Evolutionary conservation across 2,797 vertebrate genomes (phyloP).

Genomic region (Pitangus sulphuratus): DNA sequence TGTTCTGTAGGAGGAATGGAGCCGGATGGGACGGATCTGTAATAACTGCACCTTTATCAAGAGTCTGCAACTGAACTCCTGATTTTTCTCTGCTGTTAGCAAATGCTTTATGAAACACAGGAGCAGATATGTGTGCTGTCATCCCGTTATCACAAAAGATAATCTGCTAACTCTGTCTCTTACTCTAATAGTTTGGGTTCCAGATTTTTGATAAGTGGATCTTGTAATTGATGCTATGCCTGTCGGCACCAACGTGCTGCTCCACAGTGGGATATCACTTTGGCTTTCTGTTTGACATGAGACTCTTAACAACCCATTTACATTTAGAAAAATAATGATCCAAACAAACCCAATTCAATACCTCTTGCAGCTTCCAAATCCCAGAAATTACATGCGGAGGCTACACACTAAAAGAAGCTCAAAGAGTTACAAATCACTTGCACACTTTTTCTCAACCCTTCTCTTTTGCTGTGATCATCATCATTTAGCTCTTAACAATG

Average conservation of each 20-base stretch:
- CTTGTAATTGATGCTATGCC: not conserved
- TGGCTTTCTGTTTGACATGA: not conserved
- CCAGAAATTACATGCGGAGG: not conserved
- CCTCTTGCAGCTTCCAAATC: not conserved
- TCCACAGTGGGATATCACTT: not conserved
- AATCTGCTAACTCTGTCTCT: not conserved
- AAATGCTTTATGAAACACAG: not conserved
- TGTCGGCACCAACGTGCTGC: not conserved
- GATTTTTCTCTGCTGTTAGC: not conserved
- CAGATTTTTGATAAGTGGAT: not conserved
- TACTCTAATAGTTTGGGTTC: not conserved
- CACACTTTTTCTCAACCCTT: not conserved
- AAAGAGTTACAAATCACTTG: not conserved
- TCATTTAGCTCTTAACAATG: not conserved
- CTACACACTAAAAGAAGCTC: not conserved
- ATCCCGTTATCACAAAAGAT: not conserved
- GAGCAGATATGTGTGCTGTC: not conserved
- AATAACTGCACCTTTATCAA: not conserved
- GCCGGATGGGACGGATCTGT: not conserved
- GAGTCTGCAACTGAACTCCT: not conserved
- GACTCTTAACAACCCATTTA: not conserved
- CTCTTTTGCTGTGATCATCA: not conserved
- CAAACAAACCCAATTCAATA: not conserved
- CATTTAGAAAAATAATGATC: not conserved
- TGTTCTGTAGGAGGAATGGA: not conserved